Percentiles rank a stretch among this genome's conserved stretches.
Conservation (phyloP, 37 sponge, comb jelly and placozoan species). For the Geodia barretti region DNA sequence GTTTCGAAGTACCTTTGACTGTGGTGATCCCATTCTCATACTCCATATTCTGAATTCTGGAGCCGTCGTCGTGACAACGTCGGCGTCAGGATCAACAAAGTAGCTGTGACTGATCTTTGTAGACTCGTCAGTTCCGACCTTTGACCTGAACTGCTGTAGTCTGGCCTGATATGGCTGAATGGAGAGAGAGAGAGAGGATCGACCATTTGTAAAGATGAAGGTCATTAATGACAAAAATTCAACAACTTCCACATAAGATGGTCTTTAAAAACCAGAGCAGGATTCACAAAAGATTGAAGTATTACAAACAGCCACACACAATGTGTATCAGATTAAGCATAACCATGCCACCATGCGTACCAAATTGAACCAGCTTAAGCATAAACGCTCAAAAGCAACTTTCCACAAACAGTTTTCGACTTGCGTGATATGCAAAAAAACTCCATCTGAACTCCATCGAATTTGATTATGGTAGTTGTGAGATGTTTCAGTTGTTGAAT, state of each 20-base stretch:
- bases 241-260: too few relatives aligned
- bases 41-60: constrained; percentile 15
- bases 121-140: neutral
- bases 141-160: constrained; percentile 14
- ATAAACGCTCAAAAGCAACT: too few relatives aligned
- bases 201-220: neutral
- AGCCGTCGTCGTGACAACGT: neutral
- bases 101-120: constrained; percentile 3
- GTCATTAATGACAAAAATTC: too few relatives aligned
- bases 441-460: too few relatives aligned
- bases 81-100: constrained; percentile 26
- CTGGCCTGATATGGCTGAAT: constrained; percentile 37
- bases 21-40: constrained; percentile 57
- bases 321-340: too few relatives aligned
- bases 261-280: too few relatives aligned
- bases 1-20: constrained; percentile 23
- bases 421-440: too few relatives aligned
- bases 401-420: too few relatives aligned
- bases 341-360: too few relatives aligned
- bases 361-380: too few relatives aligned
- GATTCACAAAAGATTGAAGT: neutral
- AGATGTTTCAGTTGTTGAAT: too few relatives aligned
- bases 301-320: neutral
- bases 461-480: too few relatives aligned
- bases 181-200: neutral